Evolutionary conservation across 2,113 vertebrate genomes (phyloP).

Genomic region (Microcebus tavaratra): DNA sequence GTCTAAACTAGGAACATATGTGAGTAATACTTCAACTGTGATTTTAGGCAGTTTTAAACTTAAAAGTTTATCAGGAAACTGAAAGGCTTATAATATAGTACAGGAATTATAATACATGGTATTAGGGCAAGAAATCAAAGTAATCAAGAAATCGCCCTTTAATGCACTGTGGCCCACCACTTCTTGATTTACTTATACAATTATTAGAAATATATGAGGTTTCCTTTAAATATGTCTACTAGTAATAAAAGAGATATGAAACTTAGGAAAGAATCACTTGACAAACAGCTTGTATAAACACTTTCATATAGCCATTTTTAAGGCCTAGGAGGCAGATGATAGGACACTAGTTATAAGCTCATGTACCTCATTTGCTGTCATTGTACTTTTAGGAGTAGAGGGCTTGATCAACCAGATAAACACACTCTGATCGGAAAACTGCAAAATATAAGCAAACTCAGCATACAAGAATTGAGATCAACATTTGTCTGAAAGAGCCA

Average conservation of each 20-base stretch:
- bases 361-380: background rate
- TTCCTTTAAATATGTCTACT: background rate
- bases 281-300: background rate
- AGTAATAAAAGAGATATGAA: background rate
- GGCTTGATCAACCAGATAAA: background rate
- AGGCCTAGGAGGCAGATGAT: background rate
- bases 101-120: background rate
- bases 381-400: background rate
- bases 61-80: background rate
- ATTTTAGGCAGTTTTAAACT: background rate
- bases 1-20: background rate
- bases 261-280: background rate
- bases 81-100: background rate
- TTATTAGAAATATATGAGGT: background rate
- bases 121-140: background rate
- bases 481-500: background rate
- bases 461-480: background rate
- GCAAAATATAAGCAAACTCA: background rate
- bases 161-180: background rate
- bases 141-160: background rate
- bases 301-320: background rate
- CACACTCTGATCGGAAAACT: background rate
- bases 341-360: background rate
- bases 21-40: background rate
- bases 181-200: background rate